Evolutionary conservation across 1,140 invertebrate species (phyloP), one percentile per base, ranked within the genome.

Genomic region (Gerris buenoi): DNA sequence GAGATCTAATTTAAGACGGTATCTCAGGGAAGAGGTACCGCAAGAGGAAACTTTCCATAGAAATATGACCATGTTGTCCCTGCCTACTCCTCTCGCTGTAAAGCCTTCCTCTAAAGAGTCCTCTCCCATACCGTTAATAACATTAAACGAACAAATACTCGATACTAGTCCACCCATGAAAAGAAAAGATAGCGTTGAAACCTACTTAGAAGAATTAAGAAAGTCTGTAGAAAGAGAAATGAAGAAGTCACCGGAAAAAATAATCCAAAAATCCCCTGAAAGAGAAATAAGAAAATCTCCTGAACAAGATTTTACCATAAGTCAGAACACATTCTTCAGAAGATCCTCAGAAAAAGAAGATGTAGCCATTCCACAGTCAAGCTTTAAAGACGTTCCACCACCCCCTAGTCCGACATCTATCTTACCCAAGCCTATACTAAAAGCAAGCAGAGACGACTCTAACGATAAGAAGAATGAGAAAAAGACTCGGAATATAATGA

Each of bases 31-130:
- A n/a, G 65, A 67, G 13, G 23, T 25, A 14, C 22, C 66, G 14
- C 71, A 75, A 65, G 72, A 72, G 66, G 69, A 72, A 23, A 71
- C 71, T 1, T 72, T 71, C 65, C 72, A 72, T 66, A 2, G 33
- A 46, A 46, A 46, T 46, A 46, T 46, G 33, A 46, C 33, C 18
- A 46, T 46, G 33, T 18, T 46, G 33, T 18, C 33, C 33, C 5
- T 46, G 18, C 33, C 33, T 46, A 10, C 18, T 46, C 18, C 33
- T 10, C n/a, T n/a, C n/a, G 33, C 33, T 46, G 33, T 46, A 10
- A 46, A 46, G 18, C 33, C 33, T 46, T 46, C 18, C 5, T 46
- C 33, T 5, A 46, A 46, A 46, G 33, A 46, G 18, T 46, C 33
- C 18, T 46, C 33, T 46, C 33, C 33, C 33, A 46, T 46, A 10